Conservation (phyloP, 1,140 invertebrate species). For the Probaryconus sp. region DNA sequence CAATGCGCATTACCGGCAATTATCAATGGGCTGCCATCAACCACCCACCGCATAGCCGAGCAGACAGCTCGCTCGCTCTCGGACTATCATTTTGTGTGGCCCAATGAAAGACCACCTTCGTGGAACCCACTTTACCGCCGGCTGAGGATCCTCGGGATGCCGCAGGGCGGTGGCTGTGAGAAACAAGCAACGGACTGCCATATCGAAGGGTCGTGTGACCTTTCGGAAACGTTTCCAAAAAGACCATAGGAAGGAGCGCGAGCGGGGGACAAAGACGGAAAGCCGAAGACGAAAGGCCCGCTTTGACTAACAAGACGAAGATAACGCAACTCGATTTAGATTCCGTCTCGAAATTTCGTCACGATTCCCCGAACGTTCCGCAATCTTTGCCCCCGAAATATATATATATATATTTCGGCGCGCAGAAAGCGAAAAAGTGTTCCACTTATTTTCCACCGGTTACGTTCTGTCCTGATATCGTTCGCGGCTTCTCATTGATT, state of each 20-base stretch:
- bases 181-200: constrained; percentile 64
- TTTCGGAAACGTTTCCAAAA: constrained; percentile 60
- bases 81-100: constrained; percentile 70
- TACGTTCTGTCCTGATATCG: constrained; percentile 16
- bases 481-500: constrained; percentile 24
- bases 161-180: constrained; percentile 65
- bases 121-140: constrained; percentile 69
- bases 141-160: constrained; percentile 61
- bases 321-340: constrained; percentile 35
- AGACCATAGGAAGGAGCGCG: constrained; percentile 28
- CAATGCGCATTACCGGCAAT: constrained; percentile 62
- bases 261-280: constrained; percentile 27
- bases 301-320: no score
- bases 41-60: constrained; percentile 64
- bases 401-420: constrained; percentile 6
- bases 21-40: constrained; percentile 63
- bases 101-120: constrained; percentile 71
- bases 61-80: constrained; percentile 59
- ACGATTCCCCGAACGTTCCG: constrained; percentile 62
- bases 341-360: constrained; percentile 55
- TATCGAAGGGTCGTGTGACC: constrained; percentile 64
- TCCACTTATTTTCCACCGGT: constrained; percentile 36
- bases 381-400: constrained; percentile 6
- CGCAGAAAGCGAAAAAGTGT: not conserved
- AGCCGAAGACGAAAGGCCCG: constrained; percentile 45